phyloP scores from a whole-genome alignment of 2,113 vertebrate species.

The Martes martes region DNA sequence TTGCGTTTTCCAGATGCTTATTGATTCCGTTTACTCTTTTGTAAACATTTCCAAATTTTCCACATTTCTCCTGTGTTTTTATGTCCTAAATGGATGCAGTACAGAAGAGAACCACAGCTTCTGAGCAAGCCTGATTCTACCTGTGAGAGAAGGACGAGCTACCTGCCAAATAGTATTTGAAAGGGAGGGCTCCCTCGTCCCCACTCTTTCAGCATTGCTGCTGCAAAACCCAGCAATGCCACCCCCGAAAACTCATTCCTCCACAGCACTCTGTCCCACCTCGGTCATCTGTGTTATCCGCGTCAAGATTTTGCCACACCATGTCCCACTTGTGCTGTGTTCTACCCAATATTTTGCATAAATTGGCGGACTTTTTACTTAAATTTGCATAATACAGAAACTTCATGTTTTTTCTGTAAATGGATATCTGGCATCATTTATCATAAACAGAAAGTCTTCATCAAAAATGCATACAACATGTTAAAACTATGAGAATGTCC shows the following conservation, averaged over 20 bases:
- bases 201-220: neutral
- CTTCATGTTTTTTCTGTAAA: neutral
- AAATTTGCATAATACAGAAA: neutral
- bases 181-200: neutral
- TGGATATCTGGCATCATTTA: neutral
- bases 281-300: neutral
- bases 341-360: neutral
- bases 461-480: neutral
- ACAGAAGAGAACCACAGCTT: neutral
- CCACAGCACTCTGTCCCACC: neutral
- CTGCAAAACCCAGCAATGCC: neutral
- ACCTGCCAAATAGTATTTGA: neutral
- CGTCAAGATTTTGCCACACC: neutral
- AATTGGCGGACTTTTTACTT: neutral
- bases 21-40: neutral
- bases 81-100: neutral
- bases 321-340: fast-evolving
- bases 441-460: neutral
- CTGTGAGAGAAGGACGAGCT: neutral
- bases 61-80: neutral
- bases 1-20: neutral
- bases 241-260: neutral
- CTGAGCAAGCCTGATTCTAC: neutral
- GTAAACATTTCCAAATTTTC: neutral
- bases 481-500: neutral